Percentiles rank a stretch among this genome's conserved stretches.
phyloP scores from a whole-genome alignment of 2,797 vertebrate species.

The Mormyrops boulengeri region DNA sequence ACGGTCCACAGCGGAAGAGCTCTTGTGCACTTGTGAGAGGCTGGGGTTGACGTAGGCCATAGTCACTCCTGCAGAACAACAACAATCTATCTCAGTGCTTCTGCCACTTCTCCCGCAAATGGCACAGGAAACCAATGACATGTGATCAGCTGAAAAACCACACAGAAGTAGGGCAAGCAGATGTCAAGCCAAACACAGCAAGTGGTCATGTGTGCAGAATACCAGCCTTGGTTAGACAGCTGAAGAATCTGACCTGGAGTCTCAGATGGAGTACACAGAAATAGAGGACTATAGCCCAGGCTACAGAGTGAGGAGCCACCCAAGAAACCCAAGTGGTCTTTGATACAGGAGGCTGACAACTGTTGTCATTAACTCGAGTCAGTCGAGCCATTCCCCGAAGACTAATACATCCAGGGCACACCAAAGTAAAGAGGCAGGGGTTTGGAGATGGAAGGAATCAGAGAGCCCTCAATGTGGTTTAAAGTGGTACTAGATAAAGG shows the following conservation, averaged over 20 bases:
- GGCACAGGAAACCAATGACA: background rate
- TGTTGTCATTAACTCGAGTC: background rate
- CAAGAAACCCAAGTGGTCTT: background rate
- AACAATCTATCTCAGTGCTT: background rate
- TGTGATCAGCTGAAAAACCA: background rate
- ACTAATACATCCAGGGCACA: background rate
- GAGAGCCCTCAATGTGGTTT: background rate
- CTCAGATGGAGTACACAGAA: background rate
- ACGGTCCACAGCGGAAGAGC: slow-evolving; percentile 82
- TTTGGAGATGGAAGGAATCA: background rate
- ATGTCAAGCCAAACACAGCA: background rate
- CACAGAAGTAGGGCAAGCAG: background rate
- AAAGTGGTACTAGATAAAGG: background rate
- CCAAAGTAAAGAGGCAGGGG: background rate
- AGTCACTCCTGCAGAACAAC: slow-evolving; percentile 69
- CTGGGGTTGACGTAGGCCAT: slow-evolving; percentile 87
- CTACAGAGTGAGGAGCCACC: background rate
- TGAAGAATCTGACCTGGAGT: background rate
- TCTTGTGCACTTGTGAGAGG: slow-evolving; percentile 80
- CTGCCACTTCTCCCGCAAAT: background rate
- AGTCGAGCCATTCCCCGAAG: background rate
- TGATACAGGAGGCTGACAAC: background rate
- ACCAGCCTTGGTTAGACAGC: background rate
- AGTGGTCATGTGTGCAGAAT: background rate
- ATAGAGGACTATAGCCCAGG: background rate